A percentile compares a stretch with the other conserved stretches of the same genome.
Conservation (phyloP, 2,888 invertebrate genomes). For the Cremastinae sp. region DNA sequence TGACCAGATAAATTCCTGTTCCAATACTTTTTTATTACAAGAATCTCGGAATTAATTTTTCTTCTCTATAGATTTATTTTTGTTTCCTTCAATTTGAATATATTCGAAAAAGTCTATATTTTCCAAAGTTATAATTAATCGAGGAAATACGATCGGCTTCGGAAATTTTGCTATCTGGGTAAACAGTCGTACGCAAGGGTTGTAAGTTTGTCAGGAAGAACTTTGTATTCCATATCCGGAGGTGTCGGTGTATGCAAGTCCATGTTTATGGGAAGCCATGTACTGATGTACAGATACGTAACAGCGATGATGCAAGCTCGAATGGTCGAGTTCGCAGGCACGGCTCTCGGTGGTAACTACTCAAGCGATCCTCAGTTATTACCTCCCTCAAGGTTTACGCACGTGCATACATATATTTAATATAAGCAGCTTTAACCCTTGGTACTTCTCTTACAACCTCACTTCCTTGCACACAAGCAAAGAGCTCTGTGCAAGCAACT, state of each 20-base stretch:
- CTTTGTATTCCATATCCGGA: neutral
- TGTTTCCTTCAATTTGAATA: neutral
- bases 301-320: conserved; percentile 41
- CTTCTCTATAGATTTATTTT: neutral
- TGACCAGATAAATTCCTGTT: too few relatives aligned
- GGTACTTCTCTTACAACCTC: too few relatives aligned
- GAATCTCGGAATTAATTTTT: neutral
- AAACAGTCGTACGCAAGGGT: neutral
- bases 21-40: neutral
- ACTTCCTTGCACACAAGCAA: too few relatives aligned
- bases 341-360: conserved; percentile 35
- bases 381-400: neutral
- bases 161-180: neutral
- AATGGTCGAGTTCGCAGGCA: conserved; percentile 36
- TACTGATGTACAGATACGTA: conserved; percentile 7
- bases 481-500: neutral
- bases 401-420: neutral
- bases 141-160: neutral
- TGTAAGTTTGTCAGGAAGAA: neutral
- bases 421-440: too few relatives aligned
- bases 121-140: neutral
- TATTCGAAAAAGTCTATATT: too few relatives aligned
- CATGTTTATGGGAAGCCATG: conserved; percentile 29
- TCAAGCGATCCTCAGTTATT: conserved; percentile 45
- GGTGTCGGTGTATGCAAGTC: neutral